These are phyloP conservation scores for Alligator mississippiensis DNA, from an alignment of 2,113 vertebrate genomes.

Conservation along the genomic window DNA sequence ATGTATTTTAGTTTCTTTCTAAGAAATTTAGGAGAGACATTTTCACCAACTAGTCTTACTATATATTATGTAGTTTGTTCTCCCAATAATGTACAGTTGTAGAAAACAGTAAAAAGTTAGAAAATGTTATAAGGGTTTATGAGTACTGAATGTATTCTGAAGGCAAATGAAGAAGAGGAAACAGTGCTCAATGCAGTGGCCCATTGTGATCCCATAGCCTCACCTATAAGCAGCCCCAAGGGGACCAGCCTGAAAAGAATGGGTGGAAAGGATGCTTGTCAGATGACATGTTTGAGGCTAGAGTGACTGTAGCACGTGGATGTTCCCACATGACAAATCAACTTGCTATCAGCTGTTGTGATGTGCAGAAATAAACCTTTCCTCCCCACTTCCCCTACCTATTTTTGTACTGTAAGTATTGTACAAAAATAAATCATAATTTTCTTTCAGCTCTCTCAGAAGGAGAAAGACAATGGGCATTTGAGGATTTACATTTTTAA, in stretches of 20 bases:
- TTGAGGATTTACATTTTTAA: not conserved
- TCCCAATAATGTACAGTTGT: not conserved
- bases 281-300: not conserved
- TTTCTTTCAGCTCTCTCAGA: not conserved
- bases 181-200: not conserved
- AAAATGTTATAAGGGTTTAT: not conserved
- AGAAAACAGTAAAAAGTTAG: slow-evolving; percentile 5
- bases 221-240: not conserved
- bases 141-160: not conserved
- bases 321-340: not conserved
- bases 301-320: not conserved
- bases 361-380: not conserved
- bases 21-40: slow-evolving; percentile 43
- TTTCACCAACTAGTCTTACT: slow-evolving; percentile 44
- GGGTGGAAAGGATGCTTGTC: not conserved
- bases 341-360: not conserved
- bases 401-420: not conserved
- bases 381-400: not conserved
- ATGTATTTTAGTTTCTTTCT: slow-evolving; percentile 55
- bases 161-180: not conserved
- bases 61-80: slow-evolving; percentile 46
- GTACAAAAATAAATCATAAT: not conserved
- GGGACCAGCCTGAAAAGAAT: not conserved
- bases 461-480: not conserved
- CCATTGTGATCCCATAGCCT: not conserved